These are phyloP conservation scores for Acanthosepion esculentum DNA, from an alignment of 2,888 invertebrate species.

Conservation along the genomic window DNA sequence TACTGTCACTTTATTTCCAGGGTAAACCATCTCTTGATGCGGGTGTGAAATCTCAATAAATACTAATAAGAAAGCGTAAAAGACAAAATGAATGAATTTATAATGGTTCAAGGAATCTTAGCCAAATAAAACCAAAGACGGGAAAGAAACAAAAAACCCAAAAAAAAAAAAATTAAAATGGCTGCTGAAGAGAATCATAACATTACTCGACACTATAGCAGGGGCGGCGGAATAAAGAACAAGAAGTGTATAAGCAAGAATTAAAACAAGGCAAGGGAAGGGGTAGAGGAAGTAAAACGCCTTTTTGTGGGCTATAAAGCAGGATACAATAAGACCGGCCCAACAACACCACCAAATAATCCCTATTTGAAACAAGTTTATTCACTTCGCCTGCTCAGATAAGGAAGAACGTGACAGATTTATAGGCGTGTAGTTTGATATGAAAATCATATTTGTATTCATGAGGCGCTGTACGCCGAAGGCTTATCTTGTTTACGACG, in stretches of 20 bases:
- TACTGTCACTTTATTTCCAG: no score
- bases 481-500: slow-evolving; percentile 15
- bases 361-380: not conserved
- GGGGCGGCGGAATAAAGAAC: not conserved
- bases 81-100: no score
- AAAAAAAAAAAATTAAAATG: no score
- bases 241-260: not conserved
- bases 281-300: slow-evolving; percentile 4
- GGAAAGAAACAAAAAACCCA: no score
- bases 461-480: slow-evolving; percentile 4
- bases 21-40: no score
- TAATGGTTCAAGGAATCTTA: no score
- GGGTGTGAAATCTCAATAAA: no score
- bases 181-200: not conserved
- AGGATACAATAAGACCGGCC: not conserved
- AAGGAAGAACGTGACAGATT: slow-evolving; percentile 9
- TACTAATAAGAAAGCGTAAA: no score
- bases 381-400: not conserved
- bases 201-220: not conserved
- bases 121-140: no score
- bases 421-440: slow-evolving; percentile 22
- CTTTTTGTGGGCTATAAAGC: not conserved
- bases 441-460: slow-evolving; percentile 33
- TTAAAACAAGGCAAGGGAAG: not conserved
- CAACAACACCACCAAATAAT: not conserved